Evolutionary conservation across 1,140 invertebrate species (phyloP).

Genomic region (Telenomus remus): DNA sequence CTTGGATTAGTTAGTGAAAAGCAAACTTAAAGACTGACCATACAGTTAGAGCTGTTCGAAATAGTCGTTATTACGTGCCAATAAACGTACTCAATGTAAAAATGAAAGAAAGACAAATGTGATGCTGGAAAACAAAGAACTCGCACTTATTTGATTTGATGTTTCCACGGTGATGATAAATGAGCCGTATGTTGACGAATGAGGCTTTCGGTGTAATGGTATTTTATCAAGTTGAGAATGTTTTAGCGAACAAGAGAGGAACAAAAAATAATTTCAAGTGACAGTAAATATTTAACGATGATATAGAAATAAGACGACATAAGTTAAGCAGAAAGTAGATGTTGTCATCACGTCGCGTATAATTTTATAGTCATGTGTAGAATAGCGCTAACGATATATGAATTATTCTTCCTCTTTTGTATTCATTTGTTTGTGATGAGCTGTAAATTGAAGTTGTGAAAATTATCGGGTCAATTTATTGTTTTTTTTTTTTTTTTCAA

Average conservation of each 20-base stretch:
- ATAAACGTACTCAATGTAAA: slow-evolving; percentile 47
- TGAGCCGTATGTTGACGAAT: slow-evolving; percentile 15
- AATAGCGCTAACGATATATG: too few species aligned
- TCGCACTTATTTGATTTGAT: too few species aligned
- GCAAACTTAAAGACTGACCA: slow-evolving; percentile 65
- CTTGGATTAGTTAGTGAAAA: slow-evolving; percentile 43
- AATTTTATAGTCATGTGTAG: background rate
- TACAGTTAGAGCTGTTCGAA: slow-evolving; percentile 66
- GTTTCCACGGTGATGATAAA: too few species aligned
- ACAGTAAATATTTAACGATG: slow-evolving; percentile 12
- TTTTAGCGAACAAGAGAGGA: slow-evolving; percentile 10
- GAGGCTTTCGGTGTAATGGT: slow-evolving; percentile 73
- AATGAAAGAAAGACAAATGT: background rate
- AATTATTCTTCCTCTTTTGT: too few species aligned
- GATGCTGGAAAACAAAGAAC: background rate
- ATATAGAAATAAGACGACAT: background rate
- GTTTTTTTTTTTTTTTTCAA: too few species aligned
- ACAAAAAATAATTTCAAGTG: slow-evolving; percentile 10
- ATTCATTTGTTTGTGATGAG: too few species aligned
- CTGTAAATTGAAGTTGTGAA: too few species aligned
- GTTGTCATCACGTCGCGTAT: background rate
- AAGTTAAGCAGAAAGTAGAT: background rate
- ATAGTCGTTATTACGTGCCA: slow-evolving; percentile 65
- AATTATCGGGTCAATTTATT: too few species aligned
- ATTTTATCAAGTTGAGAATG: slow-evolving; percentile 64